Evolutionary conservation across 2,113 vertebrate species (phyloP).

Genomic region (Sinocyclocheilus anophthalmus): DNA sequence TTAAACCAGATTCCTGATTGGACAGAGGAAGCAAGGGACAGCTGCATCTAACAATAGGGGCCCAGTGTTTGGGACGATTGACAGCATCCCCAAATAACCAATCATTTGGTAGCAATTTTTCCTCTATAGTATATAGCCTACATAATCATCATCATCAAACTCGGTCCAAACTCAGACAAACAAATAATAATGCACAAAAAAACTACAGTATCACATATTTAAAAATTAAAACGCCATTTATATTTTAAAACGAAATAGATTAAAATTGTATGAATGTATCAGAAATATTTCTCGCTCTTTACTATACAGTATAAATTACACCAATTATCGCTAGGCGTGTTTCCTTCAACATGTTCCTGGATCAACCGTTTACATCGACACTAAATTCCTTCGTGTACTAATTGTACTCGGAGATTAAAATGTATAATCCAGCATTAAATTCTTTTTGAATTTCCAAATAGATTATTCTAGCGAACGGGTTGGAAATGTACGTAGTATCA

Average conservation of each 20-base stretch:
- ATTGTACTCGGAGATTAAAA: neutral
- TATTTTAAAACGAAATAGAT: neutral
- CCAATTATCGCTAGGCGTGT: neutral
- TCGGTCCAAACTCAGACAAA: too few species aligned
- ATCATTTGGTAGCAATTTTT: neutral
- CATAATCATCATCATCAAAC: too few species aligned
- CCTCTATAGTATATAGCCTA: neutral
- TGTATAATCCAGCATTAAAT: neutral
- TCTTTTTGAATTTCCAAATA: neutral
- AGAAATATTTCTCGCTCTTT: neutral
- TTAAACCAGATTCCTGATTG: slow-evolving; percentile 58
- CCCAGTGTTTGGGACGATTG: slow-evolving; percentile 58
- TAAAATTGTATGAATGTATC: neutral
- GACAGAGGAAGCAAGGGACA: slow-evolving; percentile 64
- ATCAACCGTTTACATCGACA: neutral
- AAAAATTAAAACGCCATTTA: neutral
- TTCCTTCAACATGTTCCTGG: too few species aligned
- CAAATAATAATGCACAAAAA: too few species aligned
- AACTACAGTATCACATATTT: too few species aligned
- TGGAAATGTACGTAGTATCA: neutral
- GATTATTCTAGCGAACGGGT: too few species aligned
- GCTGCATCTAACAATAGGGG: slow-evolving; percentile 70
- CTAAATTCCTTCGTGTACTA: neutral
- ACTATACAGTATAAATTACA: neutral
- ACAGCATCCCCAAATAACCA: slow-evolving; percentile 58